Evolutionary conservation across 92 coral and sea anemone species (phyloP).

Genomic region (Diadumene lineata): DNA sequence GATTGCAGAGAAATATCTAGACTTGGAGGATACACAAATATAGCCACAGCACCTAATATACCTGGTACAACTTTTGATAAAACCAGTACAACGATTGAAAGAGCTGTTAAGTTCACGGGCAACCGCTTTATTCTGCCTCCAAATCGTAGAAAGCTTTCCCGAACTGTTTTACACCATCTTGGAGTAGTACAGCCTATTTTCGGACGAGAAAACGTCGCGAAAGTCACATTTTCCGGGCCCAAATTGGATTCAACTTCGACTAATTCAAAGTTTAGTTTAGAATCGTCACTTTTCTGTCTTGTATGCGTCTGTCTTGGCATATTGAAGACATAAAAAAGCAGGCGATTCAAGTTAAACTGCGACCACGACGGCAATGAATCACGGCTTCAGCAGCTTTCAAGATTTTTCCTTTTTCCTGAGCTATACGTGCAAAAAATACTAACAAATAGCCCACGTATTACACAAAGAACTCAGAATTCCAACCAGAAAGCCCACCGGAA

Average conservation of each 20-base stretch:
- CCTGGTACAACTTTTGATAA: constrained; percentile 45
- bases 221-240: constrained; percentile 30
- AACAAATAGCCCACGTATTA: too few species aligned
- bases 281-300: constrained; percentile 84
- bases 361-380: background rate
- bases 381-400: constrained; percentile 4
- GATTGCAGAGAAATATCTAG: constrained; percentile 78
- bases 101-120: constrained; percentile 8
- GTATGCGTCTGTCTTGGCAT: constrained; percentile 36
- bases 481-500: background rate
- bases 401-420: too few species aligned
- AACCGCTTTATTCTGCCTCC: background rate
- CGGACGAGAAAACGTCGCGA: constrained; percentile 72
- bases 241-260: constrained; percentile 12
- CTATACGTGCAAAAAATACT: too few species aligned
- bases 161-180: background rate
- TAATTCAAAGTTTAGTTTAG: constrained; percentile 45
- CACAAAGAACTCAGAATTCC: background rate
- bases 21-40: constrained; percentile 13
- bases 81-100: constrained; percentile 29
- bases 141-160: background rate
- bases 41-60: constrained; percentile 30
- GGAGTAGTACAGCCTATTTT: constrained; percentile 33
- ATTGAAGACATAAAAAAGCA: background rate
- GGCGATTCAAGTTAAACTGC: background rate